These are phyloP conservation scores for Leptinotarsa tumamoca DNA, from an alignment of 2,888 invertebrate genomes.

Conservation along the genomic window DNA sequence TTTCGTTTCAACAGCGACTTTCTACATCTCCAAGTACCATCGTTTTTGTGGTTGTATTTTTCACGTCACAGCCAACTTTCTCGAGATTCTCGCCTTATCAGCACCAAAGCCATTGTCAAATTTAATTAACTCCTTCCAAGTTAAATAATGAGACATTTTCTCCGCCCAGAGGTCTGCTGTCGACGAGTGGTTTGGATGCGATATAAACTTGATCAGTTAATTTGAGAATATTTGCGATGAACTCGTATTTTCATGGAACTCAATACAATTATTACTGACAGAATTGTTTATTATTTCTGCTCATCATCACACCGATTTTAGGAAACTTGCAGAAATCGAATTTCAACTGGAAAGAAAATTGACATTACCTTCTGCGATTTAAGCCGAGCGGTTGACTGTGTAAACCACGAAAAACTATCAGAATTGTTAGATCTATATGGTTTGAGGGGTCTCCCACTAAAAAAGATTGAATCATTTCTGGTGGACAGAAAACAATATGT, in stretches of 20 bases:
- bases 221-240: neutral
- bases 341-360: too few species aligned
- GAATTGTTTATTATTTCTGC: neutral
- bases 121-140: slow-evolving; percentile 43
- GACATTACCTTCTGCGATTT: too few species aligned
- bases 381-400: too few species aligned
- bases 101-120: slow-evolving; percentile 41
- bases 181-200: neutral
- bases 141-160: slow-evolving; percentile 39
- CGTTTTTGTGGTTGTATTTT: slow-evolving; percentile 41
- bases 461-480: too few species aligned
- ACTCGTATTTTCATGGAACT: neutral
- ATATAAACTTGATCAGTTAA: slow-evolving; percentile 2
- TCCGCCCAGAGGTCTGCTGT: slow-evolving; percentile 15
- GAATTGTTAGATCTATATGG: too few species aligned
- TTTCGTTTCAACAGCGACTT: slow-evolving; percentile 14
- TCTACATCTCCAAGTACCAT: slow-evolving; percentile 30
- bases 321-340: too few species aligned
- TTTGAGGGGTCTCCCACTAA: too few species aligned
- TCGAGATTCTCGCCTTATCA: slow-evolving; percentile 38
- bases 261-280: neutral
- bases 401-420: too few species aligned
- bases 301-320: too few species aligned
- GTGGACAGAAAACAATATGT: too few species aligned
- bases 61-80: slow-evolving; percentile 38